Conservation (phyloP, 35 echinoderm and acorn worm species). For the Nesometra sesokonis region DNA sequence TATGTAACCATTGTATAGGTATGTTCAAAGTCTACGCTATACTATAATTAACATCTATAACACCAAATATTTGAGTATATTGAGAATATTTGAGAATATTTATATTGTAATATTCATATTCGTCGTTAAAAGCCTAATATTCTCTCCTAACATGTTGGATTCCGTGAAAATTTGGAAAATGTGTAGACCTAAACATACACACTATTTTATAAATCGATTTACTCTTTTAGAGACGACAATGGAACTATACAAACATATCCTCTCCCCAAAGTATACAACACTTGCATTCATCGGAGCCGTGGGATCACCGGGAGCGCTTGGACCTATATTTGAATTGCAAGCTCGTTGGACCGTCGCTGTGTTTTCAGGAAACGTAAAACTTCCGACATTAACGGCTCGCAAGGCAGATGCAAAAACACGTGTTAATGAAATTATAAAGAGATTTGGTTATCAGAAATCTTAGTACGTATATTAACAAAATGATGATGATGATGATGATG, state of each 20-base stretch:
- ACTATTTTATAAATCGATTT: no score
- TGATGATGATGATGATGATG: no score
- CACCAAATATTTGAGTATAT: no score
- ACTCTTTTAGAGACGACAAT: neutral
- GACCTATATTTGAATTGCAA: slow-evolving; percentile 37
- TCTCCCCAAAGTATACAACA: slow-evolving; percentile 36
- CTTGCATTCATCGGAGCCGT: slow-evolving; percentile 26
- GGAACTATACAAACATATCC: slow-evolving; percentile 33
- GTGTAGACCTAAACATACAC: no score
- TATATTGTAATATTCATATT: no score
- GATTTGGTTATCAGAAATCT: slow-evolving; percentile 70
- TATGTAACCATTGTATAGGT: no score
- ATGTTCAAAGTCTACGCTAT: no score
- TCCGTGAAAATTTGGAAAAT: no score
- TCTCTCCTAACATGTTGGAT: no score
- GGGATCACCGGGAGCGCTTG: slow-evolving; percentile 22
- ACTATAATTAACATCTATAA: no score
- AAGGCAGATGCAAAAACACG: neutral
- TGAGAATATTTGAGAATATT: no score
- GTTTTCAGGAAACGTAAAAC: slow-evolving; percentile 11
- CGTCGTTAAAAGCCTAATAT: no score
- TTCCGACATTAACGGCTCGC: slow-evolving; percentile 23
- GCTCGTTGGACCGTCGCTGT: slow-evolving; percentile 32
- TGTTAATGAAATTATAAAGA: slow-evolving; percentile 10
- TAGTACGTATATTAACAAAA: slow-evolving; percentile 38